Evolutionary conservation across 2,888 invertebrate genomes (phyloP).

Genomic region (Platerodrilus igneus): DNA sequence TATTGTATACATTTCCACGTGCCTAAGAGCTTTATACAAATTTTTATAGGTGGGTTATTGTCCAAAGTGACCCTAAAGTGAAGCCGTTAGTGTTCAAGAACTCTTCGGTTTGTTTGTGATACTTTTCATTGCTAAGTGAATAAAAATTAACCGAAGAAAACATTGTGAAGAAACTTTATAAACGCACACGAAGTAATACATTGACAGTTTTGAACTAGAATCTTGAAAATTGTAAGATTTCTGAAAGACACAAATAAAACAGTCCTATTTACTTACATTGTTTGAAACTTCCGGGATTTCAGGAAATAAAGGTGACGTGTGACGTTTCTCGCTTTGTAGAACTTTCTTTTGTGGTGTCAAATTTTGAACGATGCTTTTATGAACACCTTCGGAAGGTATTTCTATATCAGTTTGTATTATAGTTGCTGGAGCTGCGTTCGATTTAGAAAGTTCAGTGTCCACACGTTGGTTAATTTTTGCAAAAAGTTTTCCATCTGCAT

Average conservation of each 20-base stretch:
- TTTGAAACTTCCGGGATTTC: constrained; percentile 50
- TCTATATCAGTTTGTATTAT: constrained; percentile 55
- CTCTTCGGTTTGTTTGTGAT: too few species aligned
- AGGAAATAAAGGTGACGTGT: constrained; percentile 51
- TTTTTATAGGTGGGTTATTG: too few species aligned
- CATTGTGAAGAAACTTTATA: too few species aligned
- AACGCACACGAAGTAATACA: too few species aligned
- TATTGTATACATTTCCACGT: too few species aligned
- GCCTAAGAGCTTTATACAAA: too few species aligned
- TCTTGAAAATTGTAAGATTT: too few species aligned
- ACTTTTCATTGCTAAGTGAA: too few species aligned
- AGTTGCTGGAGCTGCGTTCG: constrained; percentile 47
- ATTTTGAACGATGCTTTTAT: constrained; percentile 51
- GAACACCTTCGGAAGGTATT: constrained; percentile 55
- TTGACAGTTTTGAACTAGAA: too few species aligned
- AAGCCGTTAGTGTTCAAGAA: too few species aligned
- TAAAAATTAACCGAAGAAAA: too few species aligned
- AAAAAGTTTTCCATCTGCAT: constrained; percentile 45
- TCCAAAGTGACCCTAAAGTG: too few species aligned
- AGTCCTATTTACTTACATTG: constrained; percentile 48
- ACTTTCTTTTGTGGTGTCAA: constrained; percentile 26
- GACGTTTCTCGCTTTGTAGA: constrained; percentile 40
- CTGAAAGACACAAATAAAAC: not conserved
- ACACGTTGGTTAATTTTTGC: constrained; percentile 44
- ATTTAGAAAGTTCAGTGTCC: constrained; percentile 34